These are phyloP conservation scores for Nysson spinosus DNA, from an alignment of 2,888 invertebrate species.

Conservation along the genomic window DNA sequence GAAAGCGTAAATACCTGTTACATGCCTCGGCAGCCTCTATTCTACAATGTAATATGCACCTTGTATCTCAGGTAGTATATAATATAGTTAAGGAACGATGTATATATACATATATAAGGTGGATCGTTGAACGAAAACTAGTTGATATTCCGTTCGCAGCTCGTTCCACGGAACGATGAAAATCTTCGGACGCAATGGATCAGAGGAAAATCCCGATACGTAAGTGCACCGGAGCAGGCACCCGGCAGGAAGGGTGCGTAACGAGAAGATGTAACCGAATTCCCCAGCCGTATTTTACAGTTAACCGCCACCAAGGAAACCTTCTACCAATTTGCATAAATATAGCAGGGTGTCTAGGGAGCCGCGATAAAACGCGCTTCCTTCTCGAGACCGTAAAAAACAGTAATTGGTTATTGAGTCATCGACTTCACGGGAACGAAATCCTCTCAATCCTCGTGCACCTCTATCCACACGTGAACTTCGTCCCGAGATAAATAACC, in stretches of 20 bases:
- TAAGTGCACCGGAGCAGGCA: conserved; percentile 11
- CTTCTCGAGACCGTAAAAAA: conserved; percentile 46
- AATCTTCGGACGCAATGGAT: conserved; percentile 10
- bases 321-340: conserved; percentile 69
- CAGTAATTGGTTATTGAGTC: conserved; percentile 73
- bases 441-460: conserved; percentile 28
- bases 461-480: conserved; percentile 13
- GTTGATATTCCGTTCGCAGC: no score
- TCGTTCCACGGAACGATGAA: no score
- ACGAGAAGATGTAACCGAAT: conserved; percentile 62
- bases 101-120: no score
- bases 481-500: conserved; percentile 54
- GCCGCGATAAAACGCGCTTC: conserved; percentile 58
- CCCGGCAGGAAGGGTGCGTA: conserved; percentile 21
- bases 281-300: conserved; percentile 62
- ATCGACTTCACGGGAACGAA: conserved; percentile 53
- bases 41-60: no score
- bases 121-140: no score
- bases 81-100: no score
- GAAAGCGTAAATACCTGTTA: no score
- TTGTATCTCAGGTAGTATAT: no score
- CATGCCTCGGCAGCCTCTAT: no score
- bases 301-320: conserved; percentile 54
- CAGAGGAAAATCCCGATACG: conserved; percentile 30
- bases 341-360: conserved; percentile 43